phyloP scores from a whole-genome alignment of 2,888 invertebrate genomes.

The Pinctada fucata region DNA sequence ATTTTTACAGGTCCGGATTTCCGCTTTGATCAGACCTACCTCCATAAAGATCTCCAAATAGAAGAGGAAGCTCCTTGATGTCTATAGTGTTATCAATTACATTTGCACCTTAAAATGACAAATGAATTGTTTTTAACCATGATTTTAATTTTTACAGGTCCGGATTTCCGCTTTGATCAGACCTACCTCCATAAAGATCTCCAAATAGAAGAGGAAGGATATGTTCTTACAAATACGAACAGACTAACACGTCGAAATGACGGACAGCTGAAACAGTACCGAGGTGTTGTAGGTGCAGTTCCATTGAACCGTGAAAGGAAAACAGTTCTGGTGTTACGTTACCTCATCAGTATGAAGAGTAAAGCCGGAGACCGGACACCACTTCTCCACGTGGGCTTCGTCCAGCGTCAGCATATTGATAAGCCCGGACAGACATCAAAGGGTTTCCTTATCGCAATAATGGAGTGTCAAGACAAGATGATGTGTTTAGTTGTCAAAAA shows the following conservation, averaged over 20 bases:
- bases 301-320: neutral
- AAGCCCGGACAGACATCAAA: neutral
- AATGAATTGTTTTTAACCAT: neutral
- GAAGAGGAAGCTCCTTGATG: neutral
- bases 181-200: neutral
- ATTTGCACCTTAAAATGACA: neutral
- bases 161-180: neutral
- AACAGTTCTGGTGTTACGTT: neutral
- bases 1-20: neutral
- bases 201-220: neutral
- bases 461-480: neutral
- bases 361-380: neutral
- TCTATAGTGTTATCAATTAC: neutral
- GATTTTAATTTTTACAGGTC: neutral
- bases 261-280: neutral
- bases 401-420: neutral
- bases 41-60: neutral
- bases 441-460: neutral
- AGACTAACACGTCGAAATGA: neutral
- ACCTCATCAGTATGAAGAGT: neutral
- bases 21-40: neutral
- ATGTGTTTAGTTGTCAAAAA: neutral
- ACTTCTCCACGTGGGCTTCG: neutral
- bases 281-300: neutral
- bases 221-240: neutral